A percentile compares a stretch with the other conserved stretches of the same genome.
These are phyloP conservation scores for Crioceris asparagi DNA, from an alignment of 2,888 invertebrate genomes.

Conservation along the genomic window DNA sequence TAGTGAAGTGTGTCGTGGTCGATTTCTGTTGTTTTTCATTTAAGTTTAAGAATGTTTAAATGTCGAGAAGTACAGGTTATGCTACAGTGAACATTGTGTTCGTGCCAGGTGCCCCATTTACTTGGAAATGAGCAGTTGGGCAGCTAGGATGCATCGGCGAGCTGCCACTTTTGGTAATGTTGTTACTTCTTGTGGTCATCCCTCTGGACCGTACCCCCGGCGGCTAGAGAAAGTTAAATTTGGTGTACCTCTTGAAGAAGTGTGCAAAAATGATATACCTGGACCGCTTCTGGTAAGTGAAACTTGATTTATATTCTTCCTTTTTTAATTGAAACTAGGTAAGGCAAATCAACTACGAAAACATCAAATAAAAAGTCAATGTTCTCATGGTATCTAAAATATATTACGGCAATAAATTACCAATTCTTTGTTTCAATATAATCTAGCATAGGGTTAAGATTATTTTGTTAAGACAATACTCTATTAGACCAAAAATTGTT, in stretches of 20 bases:
- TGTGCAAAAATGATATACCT: constrained; percentile 91
- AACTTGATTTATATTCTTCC: too few relatives aligned
- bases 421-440: too few relatives aligned
- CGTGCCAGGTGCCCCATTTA: constrained; percentile 13
- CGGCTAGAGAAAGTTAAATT: constrained; percentile 90
- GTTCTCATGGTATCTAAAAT: too few relatives aligned
- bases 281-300: constrained; percentile 80
- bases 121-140: constrained; percentile 76
- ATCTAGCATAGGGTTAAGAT: too few relatives aligned
- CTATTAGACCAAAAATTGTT: too few relatives aligned
- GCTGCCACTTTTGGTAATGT: constrained; percentile 85
- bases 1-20: too few relatives aligned
- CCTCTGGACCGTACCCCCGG: constrained; percentile 70
- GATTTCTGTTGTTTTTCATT: too few relatives aligned
- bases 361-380: too few relatives aligned
- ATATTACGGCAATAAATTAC: too few relatives aligned
- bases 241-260: constrained; percentile 82
- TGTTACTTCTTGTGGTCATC: constrained; percentile 85
- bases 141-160: constrained; percentile 82
- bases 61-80: constrained; percentile 30
- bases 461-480: too few relatives aligned
- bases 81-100: constrained; percentile 25
- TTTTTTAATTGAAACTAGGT: too few relatives aligned
- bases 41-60: constrained; percentile 13
- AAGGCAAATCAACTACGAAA: too few relatives aligned